Conservation (phyloP, 1,140 invertebrate genomes). For the Ladona fulva region DNA sequence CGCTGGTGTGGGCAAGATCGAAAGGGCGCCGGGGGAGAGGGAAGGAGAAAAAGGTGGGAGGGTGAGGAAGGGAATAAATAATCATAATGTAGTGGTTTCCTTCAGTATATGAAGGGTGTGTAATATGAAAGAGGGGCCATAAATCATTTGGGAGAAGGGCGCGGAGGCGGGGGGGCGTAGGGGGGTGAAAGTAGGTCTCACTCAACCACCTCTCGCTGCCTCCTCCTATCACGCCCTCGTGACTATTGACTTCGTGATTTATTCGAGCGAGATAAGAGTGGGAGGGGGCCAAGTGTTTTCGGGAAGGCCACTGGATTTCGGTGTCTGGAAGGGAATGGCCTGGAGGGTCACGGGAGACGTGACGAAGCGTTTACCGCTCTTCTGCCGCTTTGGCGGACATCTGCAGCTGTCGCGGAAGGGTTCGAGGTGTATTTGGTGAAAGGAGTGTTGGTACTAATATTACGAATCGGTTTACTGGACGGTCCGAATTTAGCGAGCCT, state of each 20-base stretch:
- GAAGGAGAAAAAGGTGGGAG: not conserved
- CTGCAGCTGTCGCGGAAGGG: not conserved
- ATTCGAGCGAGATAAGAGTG: conserved; percentile 22
- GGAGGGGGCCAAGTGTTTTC: too few species aligned
- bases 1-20: not conserved
- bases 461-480: too few species aligned
- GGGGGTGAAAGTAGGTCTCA: not conserved
- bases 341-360: not conserved
- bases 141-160: not conserved
- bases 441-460: too few species aligned
- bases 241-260: not conserved
- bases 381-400: not conserved
- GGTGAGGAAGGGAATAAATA: not conserved
- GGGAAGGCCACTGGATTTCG: not conserved
- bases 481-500: too few species aligned
- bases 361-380: not conserved
- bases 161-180: not conserved
- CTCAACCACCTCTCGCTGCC: not conserved
- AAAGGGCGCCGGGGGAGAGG: not conserved
- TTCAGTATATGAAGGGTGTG: conserved; percentile 1
- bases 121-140: not conserved
- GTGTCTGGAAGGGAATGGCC: not conserved
- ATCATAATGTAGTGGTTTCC: conserved; percentile 9
- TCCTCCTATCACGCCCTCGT: not conserved
- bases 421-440: not conserved